phyloP scores from a whole-genome alignment of 1,140 invertebrate genomes.

The Lethrus apterus region DNA sequence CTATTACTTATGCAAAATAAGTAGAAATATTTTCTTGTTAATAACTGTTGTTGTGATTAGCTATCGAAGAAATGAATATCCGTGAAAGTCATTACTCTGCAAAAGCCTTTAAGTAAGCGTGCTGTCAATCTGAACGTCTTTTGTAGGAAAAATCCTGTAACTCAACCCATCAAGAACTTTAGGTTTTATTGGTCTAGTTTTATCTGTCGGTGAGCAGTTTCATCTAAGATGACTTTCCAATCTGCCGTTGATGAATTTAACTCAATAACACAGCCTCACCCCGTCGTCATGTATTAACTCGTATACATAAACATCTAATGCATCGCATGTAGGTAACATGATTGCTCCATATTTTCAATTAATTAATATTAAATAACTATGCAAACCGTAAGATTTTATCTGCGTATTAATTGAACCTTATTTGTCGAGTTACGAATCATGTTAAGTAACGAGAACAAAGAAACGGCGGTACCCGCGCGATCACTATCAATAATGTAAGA shows the following conservation, averaged over 20 bases:
- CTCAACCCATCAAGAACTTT: too few relatives aligned
- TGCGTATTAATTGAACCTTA: constrained; percentile 16
- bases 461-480: constrained; percentile 5
- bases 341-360: constrained; percentile 15
- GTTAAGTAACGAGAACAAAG: constrained; percentile 13
- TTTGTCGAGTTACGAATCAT: constrained; percentile 8
- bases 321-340: constrained; percentile 9
- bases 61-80: too few relatives aligned
- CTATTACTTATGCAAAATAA: too few relatives aligned
- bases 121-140: too few relatives aligned
- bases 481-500: too few relatives aligned
- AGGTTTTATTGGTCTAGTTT: too few relatives aligned
- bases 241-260: constrained; percentile 13
- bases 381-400: constrained; percentile 17
- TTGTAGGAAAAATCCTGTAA: too few relatives aligned
- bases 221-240: constrained; percentile 4
- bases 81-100: too few relatives aligned
- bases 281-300: constrained; percentile 8
- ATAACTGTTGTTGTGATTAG: too few relatives aligned
- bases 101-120: too few relatives aligned
- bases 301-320: constrained; percentile 11
- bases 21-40: too few relatives aligned
- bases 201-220: too few relatives aligned
- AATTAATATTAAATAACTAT: constrained; percentile 18
- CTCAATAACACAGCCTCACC: constrained; percentile 4